Base-by-base conservation (phyloP, 64 coral and sea anemone species). In the Porites lutea region DNA sequence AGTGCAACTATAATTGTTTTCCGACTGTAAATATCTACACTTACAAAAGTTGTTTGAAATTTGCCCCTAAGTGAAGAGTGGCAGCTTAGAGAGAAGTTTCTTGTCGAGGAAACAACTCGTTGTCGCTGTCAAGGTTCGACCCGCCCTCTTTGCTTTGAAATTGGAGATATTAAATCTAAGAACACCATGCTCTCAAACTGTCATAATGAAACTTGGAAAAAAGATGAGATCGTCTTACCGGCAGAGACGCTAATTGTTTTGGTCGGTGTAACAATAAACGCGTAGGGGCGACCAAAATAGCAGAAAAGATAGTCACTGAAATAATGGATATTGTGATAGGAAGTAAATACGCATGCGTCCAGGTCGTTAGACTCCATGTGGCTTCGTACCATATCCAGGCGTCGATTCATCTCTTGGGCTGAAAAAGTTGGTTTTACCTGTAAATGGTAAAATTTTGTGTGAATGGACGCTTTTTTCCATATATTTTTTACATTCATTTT, bases 271-370 rank as follows among this genome's bases (percentile, higher is more conserved):
- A 96, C 94, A 44, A 98, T 72, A 3, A 91, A 91, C 0, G 68
- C 97, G 63, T 98, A 98, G 4, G 88, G 88, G 21, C 97, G 86
- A 46, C 97, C 97, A 71, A 98, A 98, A 22, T 85, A 88, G 51
- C 91, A 98, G 19, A 89, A 96, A 27, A 98, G 37, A 60, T 93
- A 98, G 72, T 94, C 97, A 14, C 97, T 98, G 44, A 79, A 98
- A 77, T 98, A 98, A 57, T 88, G 79, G 49, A 95, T 83, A 61
- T 98, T 98, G 48, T 98, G 96, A 62, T 90, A 88, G 2, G 97
- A 98, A 21, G 94, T 98, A 15, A 98, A 91, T 53, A 98, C 94
- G 83, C 97, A 98, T 91, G 94, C 97, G 83, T 94, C 97, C 51
- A 98, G 79, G 27, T 84, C 65, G 22, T 93, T 80, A 5, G 72